phyloP scores from a whole-genome alignment of 2,797 vertebrate species.

The Acridotheres tristis region DNA sequence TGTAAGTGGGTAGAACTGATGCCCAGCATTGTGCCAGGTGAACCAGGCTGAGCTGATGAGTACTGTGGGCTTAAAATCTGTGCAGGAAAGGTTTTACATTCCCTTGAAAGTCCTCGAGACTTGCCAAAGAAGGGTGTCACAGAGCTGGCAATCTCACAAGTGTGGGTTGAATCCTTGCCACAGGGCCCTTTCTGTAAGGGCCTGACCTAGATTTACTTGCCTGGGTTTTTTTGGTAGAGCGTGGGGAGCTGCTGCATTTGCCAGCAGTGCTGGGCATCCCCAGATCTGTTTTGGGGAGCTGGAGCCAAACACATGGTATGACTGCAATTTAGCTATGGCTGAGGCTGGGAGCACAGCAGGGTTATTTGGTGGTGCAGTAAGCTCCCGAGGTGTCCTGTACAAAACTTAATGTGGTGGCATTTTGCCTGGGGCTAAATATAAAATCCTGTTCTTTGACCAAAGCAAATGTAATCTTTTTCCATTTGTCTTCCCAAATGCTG shows the following conservation, averaged over 20 bases:
- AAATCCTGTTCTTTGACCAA: not conserved
- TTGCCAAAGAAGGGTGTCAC: not conserved
- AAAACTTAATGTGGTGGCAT: not conserved
- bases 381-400: not conserved
- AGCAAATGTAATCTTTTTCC: not conserved
- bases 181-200: not conserved
- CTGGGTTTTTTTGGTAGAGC: not conserved
- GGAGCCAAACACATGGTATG: not conserved
- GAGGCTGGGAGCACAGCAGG: not conserved
- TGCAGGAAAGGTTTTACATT: not conserved
- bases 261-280: not conserved
- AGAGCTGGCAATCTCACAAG: not conserved
- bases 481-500: not conserved
- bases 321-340: not conserved
- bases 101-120: not conserved
- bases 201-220: conserved; percentile 5
- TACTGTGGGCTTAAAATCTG: not conserved
- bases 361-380: not conserved
- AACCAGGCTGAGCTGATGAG: not conserved
- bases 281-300: not conserved
- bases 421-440: not conserved
- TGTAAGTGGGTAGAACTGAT: not conserved
- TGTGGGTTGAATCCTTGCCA: not conserved
- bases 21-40: not conserved
- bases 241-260: not conserved